Percentiles rank a stretch among this genome's conserved stretches.
phyloP scores from a whole-genome alignment of 2,113 vertebrate genomes.

The Cephalopterus ornatus region DNA sequence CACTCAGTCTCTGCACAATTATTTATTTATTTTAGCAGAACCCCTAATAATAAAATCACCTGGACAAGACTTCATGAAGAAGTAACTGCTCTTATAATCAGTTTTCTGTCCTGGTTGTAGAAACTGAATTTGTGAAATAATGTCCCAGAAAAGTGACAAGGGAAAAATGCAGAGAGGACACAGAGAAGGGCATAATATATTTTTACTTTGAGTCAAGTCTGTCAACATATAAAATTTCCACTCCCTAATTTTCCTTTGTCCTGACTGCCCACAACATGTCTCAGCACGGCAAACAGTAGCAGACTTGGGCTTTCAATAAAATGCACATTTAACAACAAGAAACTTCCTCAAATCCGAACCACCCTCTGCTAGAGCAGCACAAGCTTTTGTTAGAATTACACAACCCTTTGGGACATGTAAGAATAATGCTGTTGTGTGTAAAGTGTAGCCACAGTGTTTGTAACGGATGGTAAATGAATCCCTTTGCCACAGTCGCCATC shows the following conservation, averaged over 20 bases:
- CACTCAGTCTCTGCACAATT: neutral
- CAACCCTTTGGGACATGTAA: neutral
- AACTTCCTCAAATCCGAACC: neutral
- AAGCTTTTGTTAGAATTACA: neutral
- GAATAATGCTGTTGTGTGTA: neutral
- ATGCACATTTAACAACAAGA: neutral
- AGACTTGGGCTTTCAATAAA: neutral
- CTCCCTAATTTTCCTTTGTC: neutral
- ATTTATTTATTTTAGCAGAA: neutral
- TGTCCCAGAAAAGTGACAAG: neutral
- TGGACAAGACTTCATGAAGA: neutral
- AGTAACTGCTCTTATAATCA: neutral
- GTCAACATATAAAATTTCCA: neutral
- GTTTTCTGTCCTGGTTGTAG: neutral
- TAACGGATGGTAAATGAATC: neutral
- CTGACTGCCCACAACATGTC: neutral
- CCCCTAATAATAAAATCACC: neutral
- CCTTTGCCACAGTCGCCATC: neutral
- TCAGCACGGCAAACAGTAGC: neutral
- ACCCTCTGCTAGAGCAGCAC: neutral
- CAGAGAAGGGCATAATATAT: neutral
- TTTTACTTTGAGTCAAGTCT: neutral
- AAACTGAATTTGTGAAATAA: neutral
- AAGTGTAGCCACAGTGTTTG: neutral
- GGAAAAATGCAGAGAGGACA: neutral